Conservation (phyloP, 2,888 invertebrate genomes). For the Anodontia alba region DNA sequence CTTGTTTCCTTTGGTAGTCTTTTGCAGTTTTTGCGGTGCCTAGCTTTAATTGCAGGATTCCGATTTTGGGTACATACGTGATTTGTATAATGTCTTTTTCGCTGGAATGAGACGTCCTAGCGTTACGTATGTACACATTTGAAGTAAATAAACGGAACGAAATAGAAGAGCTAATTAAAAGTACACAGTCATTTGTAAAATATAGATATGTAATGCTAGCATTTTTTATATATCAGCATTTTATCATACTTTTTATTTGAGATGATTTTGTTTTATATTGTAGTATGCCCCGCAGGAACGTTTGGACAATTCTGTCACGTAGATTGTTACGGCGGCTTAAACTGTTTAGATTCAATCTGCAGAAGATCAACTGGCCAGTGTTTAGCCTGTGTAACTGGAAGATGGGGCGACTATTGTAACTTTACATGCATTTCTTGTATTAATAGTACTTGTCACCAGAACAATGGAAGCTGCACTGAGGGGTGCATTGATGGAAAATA, state of each 20-base stretch:
- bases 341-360: constrained; percentile 31
- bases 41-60: too few species aligned
- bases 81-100: too few species aligned
- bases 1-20: too few species aligned
- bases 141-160: too few species aligned
- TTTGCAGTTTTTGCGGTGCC: too few species aligned
- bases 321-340: constrained; percentile 28
- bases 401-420: constrained; percentile 31
- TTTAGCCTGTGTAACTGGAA: constrained; percentile 16
- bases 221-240: too few species aligned
- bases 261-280: constrained; percentile 16
- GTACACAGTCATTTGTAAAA: too few species aligned
- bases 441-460: constrained; percentile 22
- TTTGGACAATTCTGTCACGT: constrained; percentile 42
- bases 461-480: constrained; percentile 18
- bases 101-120: too few species aligned
- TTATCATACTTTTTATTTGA: background rate
- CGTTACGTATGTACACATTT: too few species aligned
- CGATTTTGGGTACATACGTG: too few species aligned
- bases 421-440: constrained; percentile 27
- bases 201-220: too few species aligned
- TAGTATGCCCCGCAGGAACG: constrained; percentile 39
- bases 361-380: constrained; percentile 43
- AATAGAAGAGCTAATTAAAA: too few species aligned
- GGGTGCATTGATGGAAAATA: constrained; percentile 36